Evolutionary conservation across 2,888 invertebrate species (phyloP).

Genomic region (Alloscopus bannaensis): DNA sequence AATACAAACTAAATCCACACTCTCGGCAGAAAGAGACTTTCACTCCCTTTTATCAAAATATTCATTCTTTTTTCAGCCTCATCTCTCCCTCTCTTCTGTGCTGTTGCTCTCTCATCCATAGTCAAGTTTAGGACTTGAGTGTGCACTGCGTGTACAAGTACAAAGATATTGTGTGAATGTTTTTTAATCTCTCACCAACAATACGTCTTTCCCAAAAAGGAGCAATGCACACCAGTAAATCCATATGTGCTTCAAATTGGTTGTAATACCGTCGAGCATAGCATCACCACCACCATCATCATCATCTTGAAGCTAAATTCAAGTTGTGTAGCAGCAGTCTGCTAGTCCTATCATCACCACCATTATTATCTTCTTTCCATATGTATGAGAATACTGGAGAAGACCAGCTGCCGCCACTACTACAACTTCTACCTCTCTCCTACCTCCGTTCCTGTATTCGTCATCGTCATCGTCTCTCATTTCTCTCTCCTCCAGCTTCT

Average conservation of each 20-base stretch:
- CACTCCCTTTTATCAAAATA: no score
- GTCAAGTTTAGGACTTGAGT: no score
- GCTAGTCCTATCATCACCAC: slow-evolving; percentile 42
- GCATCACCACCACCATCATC: background rate
- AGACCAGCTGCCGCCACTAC: slow-evolving; percentile 59
- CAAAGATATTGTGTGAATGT: no score
- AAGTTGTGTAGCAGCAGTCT: no score
- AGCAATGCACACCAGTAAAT: background rate
- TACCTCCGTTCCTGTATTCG: slow-evolving; percentile 25
- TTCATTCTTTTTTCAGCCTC: no score
- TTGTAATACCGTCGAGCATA: background rate
- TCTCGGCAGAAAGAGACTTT: no score
- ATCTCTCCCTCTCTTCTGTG: no score
- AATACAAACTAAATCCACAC: no score
- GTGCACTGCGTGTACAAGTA: no score
- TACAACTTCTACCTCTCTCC: slow-evolving; percentile 31
- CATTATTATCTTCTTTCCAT: slow-evolving; percentile 61
- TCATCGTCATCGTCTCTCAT: slow-evolving; percentile 36
- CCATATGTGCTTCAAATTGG: slow-evolving; percentile 6
- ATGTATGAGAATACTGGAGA: slow-evolving; percentile 38
- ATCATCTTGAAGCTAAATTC: background rate
- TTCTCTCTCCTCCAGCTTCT: slow-evolving; percentile 35
- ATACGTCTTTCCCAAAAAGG: background rate
- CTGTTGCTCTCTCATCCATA: slow-evolving; percentile 5
- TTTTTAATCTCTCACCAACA: slow-evolving; percentile 20